These are phyloP conservation scores for Platynereis dumerilii DNA, from an alignment of 2,888 invertebrate genomes.

Conservation along the genomic window DNA sequence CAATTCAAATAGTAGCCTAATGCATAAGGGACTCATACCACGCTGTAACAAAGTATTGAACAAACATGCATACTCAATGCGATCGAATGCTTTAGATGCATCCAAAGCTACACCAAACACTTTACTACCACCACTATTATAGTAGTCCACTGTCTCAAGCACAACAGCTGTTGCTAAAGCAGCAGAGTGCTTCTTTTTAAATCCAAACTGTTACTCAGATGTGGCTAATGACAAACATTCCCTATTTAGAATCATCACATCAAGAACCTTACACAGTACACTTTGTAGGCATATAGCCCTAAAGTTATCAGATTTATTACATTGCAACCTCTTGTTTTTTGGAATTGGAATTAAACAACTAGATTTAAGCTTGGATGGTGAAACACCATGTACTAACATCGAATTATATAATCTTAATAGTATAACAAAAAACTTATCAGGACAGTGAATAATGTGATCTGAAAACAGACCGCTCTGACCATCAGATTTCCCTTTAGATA, in stretches of 20 bases:
- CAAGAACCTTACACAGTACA: too few species aligned
- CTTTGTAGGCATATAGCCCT: too few species aligned
- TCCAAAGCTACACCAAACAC: not conserved
- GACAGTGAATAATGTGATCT: not conserved
- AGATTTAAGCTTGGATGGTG: not conserved
- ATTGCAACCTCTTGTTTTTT: not conserved
- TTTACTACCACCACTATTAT: not conserved
- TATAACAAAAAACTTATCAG: not conserved
- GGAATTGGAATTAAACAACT: not conserved
- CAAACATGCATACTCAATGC: not conserved
- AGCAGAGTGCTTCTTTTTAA: conserved; percentile 8
- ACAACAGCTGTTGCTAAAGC: not conserved
- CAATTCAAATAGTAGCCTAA: not conserved
- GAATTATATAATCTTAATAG: not conserved
- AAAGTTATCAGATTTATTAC: conserved; percentile 4
- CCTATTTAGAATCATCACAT: too few species aligned
- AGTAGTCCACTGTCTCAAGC: conserved; percentile 6
- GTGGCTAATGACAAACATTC: too few species aligned
- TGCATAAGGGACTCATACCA: not conserved
- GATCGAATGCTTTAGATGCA: conserved; percentile 5
- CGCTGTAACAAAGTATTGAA: not conserved
- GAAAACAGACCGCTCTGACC: too few species aligned
- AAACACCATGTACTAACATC: not conserved
- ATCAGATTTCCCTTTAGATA: too few species aligned
- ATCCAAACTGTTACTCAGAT: conserved; percentile 2